Evolutionary conservation across 2,113 vertebrate genomes (phyloP), one percentile per base, ranked within the genome.

Genomic region (Pheucticus melanocephalus): DNA sequence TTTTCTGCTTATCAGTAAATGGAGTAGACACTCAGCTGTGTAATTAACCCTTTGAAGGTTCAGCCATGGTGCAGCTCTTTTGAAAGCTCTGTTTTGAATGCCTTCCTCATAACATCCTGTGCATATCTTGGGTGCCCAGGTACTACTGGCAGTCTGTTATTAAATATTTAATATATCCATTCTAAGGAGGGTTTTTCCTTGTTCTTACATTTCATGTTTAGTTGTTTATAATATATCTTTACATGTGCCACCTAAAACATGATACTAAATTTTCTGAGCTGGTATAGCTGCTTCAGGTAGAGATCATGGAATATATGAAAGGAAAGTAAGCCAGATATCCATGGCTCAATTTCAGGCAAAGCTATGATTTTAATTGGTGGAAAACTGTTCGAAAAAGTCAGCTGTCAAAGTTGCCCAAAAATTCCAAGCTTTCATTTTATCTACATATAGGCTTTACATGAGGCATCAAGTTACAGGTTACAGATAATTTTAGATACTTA

Each of bases 1-100:
- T 94, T 95, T 87, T 95, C 84, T 94, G 64, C 92, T 92, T 88
- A 83, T 85, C 93, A 97, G 95, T 90, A 97, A 97, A 92, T 94
- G 45, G 86, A 94, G 75, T 82, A 94, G 89, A 95, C 82, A 63
- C 50, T 95, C 72, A 77, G 71, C 84, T 68, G 66, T 94, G 91
- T 77, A 88, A 65, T 97, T 98, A 98, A 98, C 96, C 91, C 94
- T 96, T 95, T 88, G 85, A 84, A 76, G 82, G 68, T 80, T 69
- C 0, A 1, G 56, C 48, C 10, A 0, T 7, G n/a, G 10, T 72
- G 51, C 65, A 91, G 39, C 53, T 61, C 16, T 1, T 91, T 47
- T 50, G 70, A 84, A 82, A 71, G 37, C 13, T 15, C 47, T 59
- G 76, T 76, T 78, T 45, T 88, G 40, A 97, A 48, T 57, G 53